Base-by-base conservation (phyloP, 2,797 vertebrate species). In the Cottoperca gobio region DNA sequence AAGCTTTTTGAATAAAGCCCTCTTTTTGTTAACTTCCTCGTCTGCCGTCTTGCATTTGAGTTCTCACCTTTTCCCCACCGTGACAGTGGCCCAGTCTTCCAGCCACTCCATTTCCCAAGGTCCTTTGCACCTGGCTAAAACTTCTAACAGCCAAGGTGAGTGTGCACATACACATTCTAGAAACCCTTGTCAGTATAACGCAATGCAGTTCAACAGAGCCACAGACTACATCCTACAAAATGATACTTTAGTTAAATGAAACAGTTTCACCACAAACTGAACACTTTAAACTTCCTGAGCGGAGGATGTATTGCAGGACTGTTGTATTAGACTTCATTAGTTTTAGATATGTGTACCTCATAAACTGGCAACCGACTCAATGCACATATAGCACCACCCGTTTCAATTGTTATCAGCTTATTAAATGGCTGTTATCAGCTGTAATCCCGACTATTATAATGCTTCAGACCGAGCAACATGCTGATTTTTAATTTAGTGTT, bases 81-180 rank as follows among this genome's bases (percentile, higher is more conserved):
- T n/a, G n/a, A n/a, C n/a, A n/a, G n/a, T n/a, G 12, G 42, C 23
- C 13, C 52, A 93, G 64, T 86, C 67, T 0, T 59, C 75, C 28
- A 84, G 53, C 8, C 90, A 93, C 83, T 82, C 73, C 53, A 88
- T 94, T 72, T 91, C 78, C 70, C 90, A 92, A 81, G 91, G 93
- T 24, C 90, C 92, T 57, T 78, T 94, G 78, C 83, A 13, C 48
- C 74, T 87, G 13, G 28, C 17, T 2, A 65, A 39, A 55, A 28
- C 42, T 0, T 45, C 69, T 31, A 63, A 78, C 39, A 60, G 43
- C 53, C 42, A 28, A 68, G 61, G 84, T 84, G 46, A 76, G 71
- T 24, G 19, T 17, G 12, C 1, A 16, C 2, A 19, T 37, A 5
- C 10, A 53, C 14, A 21, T 3, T 42, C 40, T 42, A 17, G 0